phyloP scores from a whole-genome alignment of 2,888 invertebrate species.

The Scelioninae gen. 2 region DNA sequence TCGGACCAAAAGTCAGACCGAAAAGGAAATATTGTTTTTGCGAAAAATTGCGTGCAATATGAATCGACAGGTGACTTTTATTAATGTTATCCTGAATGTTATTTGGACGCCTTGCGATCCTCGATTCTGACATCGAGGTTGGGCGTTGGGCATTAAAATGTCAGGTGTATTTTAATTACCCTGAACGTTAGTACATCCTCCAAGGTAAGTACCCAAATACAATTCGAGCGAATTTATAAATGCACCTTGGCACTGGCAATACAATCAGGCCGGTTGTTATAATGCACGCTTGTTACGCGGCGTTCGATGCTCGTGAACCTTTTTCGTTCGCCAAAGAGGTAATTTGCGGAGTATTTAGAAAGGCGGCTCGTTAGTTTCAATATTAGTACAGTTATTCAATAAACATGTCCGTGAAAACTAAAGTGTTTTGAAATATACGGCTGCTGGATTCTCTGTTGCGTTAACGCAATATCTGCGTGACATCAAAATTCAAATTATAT shows the following conservation, averaged over 20 bases:
- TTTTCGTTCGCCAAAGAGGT: conserved; percentile 15
- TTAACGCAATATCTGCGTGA: no score
- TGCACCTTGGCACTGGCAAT: conserved; percentile 8
- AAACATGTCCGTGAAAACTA: not conserved
- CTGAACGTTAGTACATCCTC: no score
- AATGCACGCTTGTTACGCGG: conserved; percentile 15
- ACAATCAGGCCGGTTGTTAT: conserved; percentile 25
- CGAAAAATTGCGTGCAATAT: no score
- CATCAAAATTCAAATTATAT: no score
- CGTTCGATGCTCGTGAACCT: conserved; percentile 14
- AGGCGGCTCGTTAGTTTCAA: conserved; percentile 3
- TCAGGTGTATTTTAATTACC: no score
- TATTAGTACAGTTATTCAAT: conserved; percentile 20
- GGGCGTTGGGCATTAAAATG: no score
- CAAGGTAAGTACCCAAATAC: conserved; percentile 11
- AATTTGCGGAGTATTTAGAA: conserved; percentile 20
- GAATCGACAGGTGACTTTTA: no score
- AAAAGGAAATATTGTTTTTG: no score
- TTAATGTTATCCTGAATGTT: no score
- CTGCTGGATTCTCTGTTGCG: no score
- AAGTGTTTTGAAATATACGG: conserved; percentile 1
- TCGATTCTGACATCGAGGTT: not conserved
- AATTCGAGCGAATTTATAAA: conserved; percentile 15
- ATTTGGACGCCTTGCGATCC: no score
- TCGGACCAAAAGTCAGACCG: no score